Percentiles rank a stretch among this genome's conserved stretches.
phyloP scores from a whole-genome alignment of 2,888 invertebrate genomes.

The Leucophenga montana region DNA sequence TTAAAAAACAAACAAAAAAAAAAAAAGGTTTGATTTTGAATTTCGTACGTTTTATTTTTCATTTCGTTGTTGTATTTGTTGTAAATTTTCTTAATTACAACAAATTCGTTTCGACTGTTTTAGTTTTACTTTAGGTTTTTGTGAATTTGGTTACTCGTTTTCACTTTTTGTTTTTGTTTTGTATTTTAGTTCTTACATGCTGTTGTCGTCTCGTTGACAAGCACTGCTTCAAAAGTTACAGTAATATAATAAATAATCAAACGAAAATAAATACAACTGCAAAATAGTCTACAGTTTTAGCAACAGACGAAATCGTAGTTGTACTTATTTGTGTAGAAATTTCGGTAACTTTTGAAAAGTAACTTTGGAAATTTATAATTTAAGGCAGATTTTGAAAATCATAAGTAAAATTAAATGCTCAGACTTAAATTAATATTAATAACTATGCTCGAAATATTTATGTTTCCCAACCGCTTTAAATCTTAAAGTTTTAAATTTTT shows the following conservation, averaged over 20 bases:
- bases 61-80: too few species aligned
- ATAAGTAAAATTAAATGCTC: conserved; percentile 43
- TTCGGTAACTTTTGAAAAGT: not conserved
- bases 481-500: conserved; percentile 11
- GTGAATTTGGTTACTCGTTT: too few species aligned
- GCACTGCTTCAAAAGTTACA: too few species aligned
- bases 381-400: conserved; percentile 77
- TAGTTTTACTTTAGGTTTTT: too few species aligned
- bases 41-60: too few species aligned
- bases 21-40: conserved; percentile 53
- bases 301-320: conserved; percentile 26
- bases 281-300: too few species aligned
- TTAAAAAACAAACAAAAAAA: conserved; percentile 44
- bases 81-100: too few species aligned
- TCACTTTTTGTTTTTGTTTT: too few species aligned
- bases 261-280: too few species aligned
- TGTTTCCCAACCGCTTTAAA: not conserved
- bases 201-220: not conserved
- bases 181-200: not conserved
- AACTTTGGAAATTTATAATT: conserved; percentile 74
- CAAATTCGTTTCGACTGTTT: too few species aligned
- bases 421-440: conserved; percentile 52
- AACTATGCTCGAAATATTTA: conserved; percentile 57
- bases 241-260: too few species aligned
- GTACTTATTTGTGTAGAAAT: conserved; percentile 34